These are phyloP conservation scores for Pachyuromys duprasi DNA, from an alignment of 2,797 vertebrate genomes.

Conservation along the genomic window DNA sequence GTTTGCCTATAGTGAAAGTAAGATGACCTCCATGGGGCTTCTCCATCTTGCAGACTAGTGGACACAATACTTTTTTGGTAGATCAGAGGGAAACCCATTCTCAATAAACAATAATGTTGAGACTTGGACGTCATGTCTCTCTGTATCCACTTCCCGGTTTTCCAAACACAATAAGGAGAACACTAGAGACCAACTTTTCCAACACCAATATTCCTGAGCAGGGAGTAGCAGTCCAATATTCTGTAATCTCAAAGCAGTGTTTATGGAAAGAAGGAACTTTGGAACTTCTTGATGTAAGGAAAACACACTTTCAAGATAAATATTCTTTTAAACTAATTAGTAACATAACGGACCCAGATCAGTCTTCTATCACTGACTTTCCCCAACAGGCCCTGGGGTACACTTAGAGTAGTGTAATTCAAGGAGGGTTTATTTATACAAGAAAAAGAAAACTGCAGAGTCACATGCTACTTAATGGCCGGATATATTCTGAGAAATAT, in stretches of 20 bases:
- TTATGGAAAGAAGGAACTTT: neutral
- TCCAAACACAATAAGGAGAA: neutral
- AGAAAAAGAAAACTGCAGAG: neutral
- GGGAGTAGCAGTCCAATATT: neutral
- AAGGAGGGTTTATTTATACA: constrained; percentile 36
- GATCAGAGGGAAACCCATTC: neutral
- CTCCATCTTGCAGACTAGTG: neutral
- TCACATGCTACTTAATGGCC: neutral
- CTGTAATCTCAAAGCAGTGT: neutral
- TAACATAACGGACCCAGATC: neutral
- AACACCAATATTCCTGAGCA: neutral
- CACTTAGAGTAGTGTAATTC: neutral
- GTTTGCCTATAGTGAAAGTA: neutral
- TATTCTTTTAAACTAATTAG: constrained; percentile 52
- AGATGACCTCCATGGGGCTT: neutral
- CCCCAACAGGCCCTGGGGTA: neutral
- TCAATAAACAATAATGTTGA: neutral
- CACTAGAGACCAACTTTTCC: neutral
- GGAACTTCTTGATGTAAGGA: constrained; percentile 1
- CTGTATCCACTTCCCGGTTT: neutral
- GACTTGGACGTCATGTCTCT: neutral
- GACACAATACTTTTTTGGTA: neutral
- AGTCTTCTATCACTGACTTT: constrained; percentile 17
- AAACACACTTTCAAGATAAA: constrained; percentile 35
- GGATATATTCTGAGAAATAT: neutral